Evolutionary conservation across 2,797 vertebrate species (phyloP).

Genomic region (Pseudochaenichthys georgianus): DNA sequence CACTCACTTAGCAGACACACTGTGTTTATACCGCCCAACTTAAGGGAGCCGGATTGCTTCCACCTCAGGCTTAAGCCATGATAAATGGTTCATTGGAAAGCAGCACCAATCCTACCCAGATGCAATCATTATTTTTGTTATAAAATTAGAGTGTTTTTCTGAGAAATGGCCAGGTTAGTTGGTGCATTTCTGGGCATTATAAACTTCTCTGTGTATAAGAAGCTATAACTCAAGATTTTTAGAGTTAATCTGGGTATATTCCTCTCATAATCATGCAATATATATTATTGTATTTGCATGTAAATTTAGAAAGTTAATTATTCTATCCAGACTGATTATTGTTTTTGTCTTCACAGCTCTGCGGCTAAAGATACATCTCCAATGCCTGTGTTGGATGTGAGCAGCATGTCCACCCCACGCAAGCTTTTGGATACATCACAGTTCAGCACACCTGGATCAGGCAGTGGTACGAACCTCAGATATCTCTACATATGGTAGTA

Average conservation of each 20-base stretch:
- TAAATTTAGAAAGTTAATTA: neutral
- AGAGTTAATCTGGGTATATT: neutral
- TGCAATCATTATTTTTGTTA: constrained; percentile 47
- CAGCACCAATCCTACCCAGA: constrained; percentile 56
- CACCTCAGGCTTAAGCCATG: constrained; percentile 68
- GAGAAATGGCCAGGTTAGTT: constrained; percentile 31
- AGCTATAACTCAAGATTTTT: constrained; percentile 3
- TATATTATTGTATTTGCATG: neutral
- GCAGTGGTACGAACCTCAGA: constrained; percentile 83
- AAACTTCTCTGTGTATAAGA: constrained; percentile 29
- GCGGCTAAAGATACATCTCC: constrained; percentile 89
- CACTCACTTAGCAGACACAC: constrained; percentile 79
- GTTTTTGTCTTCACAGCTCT: constrained; percentile 76
- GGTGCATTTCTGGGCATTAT: constrained; percentile 40
- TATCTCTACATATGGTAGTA: neutral
- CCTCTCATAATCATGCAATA: neutral
- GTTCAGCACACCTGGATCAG: constrained; percentile 88
- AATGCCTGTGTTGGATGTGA: constrained; percentile 88
- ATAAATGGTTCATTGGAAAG: constrained; percentile 82
- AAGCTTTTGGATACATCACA: constrained; percentile 93
- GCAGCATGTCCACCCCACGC: constrained; percentile 92
- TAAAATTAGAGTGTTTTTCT: constrained; percentile 65
- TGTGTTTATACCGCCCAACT: constrained; percentile 72
- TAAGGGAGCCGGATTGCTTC: constrained; percentile 69
- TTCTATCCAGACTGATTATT: neutral